phyloP scores from a whole-genome alignment of 2,113 vertebrate species.

The Pteronura brasiliensis region DNA sequence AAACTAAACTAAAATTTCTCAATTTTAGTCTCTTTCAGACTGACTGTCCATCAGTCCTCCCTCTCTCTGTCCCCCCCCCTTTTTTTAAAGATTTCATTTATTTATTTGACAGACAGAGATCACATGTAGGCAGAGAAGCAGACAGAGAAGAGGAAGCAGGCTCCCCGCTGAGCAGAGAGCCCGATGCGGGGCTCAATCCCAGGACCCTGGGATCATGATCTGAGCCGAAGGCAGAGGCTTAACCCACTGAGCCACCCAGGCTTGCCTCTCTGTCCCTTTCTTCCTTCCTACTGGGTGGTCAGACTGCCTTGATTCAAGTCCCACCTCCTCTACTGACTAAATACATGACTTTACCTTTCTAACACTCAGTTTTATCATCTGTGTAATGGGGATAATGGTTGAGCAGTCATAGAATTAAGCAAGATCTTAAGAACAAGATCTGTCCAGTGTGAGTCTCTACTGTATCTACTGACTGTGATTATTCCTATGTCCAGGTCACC shows the following conservation, averaged over 20 bases:
- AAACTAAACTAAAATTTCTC: no score
- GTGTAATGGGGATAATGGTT: background rate
- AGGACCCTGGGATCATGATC: no score
- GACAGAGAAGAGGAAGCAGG: no score
- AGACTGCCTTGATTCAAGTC: background rate
- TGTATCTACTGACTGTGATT: background rate
- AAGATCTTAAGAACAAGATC: background rate
- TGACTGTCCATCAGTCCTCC: background rate
- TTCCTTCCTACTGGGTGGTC: background rate
- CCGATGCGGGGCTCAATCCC: no score
- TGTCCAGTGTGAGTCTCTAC: background rate
- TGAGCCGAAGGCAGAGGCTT: no score
- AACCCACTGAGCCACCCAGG: no score
- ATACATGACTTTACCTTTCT: background rate
- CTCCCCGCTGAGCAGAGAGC: no score
- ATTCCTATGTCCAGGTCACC: background rate
- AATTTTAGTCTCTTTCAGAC: background rate
- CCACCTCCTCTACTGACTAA: background rate
- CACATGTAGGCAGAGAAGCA: no score
- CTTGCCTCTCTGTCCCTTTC: fast-evolving
- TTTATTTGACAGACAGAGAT: no score
- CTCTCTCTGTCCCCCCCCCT: fast-evolving
- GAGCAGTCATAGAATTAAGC: background rate
- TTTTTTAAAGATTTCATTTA: no score
- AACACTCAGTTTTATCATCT: background rate